phyloP scores from a whole-genome alignment of 2,888 invertebrate genomes.

The Macaria liturata region DNA sequence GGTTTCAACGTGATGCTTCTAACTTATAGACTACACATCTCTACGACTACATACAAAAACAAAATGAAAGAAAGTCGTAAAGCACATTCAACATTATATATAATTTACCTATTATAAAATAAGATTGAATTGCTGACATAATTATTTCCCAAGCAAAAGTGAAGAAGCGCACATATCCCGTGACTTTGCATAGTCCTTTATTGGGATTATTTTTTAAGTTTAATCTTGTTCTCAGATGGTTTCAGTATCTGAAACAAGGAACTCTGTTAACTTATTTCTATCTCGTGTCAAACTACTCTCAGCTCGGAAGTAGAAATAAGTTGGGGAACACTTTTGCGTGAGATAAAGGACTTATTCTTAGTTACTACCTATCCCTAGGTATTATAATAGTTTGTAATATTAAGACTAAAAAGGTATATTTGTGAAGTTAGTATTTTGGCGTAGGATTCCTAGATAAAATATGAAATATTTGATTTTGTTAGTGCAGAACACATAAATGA shows the following conservation, averaged over 20 bases:
- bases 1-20: no score
- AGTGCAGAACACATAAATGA: no score
- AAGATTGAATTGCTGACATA: slow-evolving; percentile 2
- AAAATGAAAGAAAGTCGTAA: neutral
- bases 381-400: no score
- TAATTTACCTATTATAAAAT: slow-evolving; percentile 1
- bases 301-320: neutral
- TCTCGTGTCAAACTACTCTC: neutral
- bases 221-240: slow-evolving; percentile 99
- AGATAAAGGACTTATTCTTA: neutral
- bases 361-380: neutral
- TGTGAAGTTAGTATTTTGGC: neutral
- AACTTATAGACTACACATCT: no score
- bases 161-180: neutral
- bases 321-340: no score
- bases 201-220: slow-evolving; percentile 87
- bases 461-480: no score
- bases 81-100: neutral
- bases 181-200: neutral
- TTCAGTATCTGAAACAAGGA: slow-evolving; percentile 91
- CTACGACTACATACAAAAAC: neutral
- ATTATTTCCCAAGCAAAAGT: slow-evolving; percentile 1
- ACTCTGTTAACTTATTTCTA: slow-evolving; percentile 12
- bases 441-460: no score
- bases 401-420: neutral